Evolutionary conservation across 2,113 vertebrate genomes (phyloP).

Genomic region (Eidolon helvum): DNA sequence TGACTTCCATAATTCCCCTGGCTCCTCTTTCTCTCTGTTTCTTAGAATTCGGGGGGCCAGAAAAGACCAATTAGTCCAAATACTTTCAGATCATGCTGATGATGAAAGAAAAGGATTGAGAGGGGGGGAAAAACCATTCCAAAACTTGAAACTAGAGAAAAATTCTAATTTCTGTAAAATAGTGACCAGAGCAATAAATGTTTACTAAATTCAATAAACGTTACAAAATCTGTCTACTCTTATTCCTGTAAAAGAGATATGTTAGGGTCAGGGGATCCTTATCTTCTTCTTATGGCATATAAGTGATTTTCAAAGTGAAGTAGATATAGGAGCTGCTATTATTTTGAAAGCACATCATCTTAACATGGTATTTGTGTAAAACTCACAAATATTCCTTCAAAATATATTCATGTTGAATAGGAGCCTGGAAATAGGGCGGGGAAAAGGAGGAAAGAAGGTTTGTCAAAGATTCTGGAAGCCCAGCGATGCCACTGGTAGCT

Average conservation of each 20-base stretch:
- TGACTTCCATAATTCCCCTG: background rate
- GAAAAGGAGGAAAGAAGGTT: background rate
- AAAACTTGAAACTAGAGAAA: slow-evolving; percentile 20
- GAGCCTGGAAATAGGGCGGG: background rate
- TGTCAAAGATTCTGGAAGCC: background rate
- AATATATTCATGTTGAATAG: background rate
- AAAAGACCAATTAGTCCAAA: background rate
- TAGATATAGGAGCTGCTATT: background rate
- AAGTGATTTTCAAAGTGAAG: slow-evolving; percentile 47
- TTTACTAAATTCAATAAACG: background rate
- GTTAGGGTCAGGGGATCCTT: background rate
- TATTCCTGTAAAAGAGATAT: background rate
- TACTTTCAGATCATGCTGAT: background rate
- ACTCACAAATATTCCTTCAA: background rate
- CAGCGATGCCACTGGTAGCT: background rate
- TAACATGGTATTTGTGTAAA: slow-evolving; percentile 20
- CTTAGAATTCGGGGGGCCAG: background rate
- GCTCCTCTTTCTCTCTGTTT: background rate
- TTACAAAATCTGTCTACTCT: slow-evolving; percentile 7
- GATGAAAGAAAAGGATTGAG: background rate
- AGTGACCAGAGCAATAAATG: slow-evolving; percentile 21
- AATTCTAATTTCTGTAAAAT: slow-evolving; percentile 19
- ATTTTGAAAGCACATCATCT: background rate
- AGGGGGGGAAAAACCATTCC: background rate
- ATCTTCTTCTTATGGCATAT: background rate